phyloP scores from a whole-genome alignment of 2,888 invertebrate genomes.

The Xestia rhomboidea region DNA sequence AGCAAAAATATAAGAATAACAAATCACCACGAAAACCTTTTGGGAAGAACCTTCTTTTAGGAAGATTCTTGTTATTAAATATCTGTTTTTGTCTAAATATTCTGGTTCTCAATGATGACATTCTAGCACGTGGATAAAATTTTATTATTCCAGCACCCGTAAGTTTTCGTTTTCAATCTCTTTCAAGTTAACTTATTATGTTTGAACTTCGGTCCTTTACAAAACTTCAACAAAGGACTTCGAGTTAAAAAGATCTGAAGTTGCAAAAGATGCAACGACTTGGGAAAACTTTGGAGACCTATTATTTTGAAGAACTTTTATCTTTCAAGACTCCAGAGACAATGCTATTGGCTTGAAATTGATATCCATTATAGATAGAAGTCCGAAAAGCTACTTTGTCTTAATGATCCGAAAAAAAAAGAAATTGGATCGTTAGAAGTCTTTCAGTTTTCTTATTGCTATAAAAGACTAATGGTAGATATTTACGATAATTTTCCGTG shows the following conservation, averaged over 20 bases:
- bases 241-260: slow-evolving; percentile 8
- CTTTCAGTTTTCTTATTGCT: slow-evolving; percentile 31
- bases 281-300: slow-evolving; percentile 20
- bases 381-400: slow-evolving; percentile 21
- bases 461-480: neutral
- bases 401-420: slow-evolving; percentile 15
- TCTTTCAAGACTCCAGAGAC: slow-evolving; percentile 21
- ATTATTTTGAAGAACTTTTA: slow-evolving; percentile 29
- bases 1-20: neutral
- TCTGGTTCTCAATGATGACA: neutral
- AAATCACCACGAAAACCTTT: too few relatives aligned
- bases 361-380: slow-evolving; percentile 29
- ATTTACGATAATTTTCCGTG: too few relatives aligned
- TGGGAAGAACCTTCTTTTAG: neutral
- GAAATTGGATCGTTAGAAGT: slow-evolving; percentile 40
- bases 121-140: neutral
- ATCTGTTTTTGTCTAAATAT: neutral
- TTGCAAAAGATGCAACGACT: slow-evolving; percentile 27
- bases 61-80: neutral
- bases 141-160: neutral
- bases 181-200: slow-evolving; percentile 10
- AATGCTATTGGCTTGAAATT: slow-evolving; percentile 21
- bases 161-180: neutral
- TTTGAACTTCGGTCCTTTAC: slow-evolving; percentile 18
- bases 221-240: slow-evolving; percentile 10